phyloP scores from a whole-genome alignment of 2,113 vertebrate species.

The Phylloscopus trochilus region DNA sequence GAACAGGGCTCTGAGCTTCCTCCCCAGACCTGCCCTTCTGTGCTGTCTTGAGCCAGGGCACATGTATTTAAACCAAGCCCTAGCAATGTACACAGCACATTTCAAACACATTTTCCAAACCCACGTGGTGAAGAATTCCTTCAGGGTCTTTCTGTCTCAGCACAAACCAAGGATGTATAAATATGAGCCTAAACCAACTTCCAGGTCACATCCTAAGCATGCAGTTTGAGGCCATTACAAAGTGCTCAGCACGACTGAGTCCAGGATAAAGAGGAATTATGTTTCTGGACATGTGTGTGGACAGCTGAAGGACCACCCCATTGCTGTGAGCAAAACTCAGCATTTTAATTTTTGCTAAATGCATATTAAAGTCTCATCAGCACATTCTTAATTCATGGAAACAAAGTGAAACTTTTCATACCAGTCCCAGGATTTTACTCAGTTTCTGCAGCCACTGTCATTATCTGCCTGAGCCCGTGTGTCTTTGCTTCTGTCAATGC shows the following conservation, averaged over 20 bases:
- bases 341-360: neutral
- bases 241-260: neutral
- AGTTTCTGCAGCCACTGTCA: neutral
- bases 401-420: neutral
- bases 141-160: neutral
- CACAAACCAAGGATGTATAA: neutral
- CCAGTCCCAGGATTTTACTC: neutral
- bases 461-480: neutral
- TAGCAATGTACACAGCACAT: neutral
- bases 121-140: neutral
- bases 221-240: neutral
- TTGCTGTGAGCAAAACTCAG: neutral
- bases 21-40: neutral
- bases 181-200: neutral
- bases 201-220: neutral
- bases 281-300: neutral
- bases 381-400: neutral
- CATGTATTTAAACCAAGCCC: neutral
- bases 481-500: neutral
- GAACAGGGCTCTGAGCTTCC: neutral
- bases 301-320: neutral
- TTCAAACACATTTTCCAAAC: neutral
- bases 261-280: neutral
- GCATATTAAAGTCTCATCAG: neutral
- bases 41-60: neutral